Conservation (phyloP, 2,113 vertebrate genomes). For the Mustela nigripes region DNA sequence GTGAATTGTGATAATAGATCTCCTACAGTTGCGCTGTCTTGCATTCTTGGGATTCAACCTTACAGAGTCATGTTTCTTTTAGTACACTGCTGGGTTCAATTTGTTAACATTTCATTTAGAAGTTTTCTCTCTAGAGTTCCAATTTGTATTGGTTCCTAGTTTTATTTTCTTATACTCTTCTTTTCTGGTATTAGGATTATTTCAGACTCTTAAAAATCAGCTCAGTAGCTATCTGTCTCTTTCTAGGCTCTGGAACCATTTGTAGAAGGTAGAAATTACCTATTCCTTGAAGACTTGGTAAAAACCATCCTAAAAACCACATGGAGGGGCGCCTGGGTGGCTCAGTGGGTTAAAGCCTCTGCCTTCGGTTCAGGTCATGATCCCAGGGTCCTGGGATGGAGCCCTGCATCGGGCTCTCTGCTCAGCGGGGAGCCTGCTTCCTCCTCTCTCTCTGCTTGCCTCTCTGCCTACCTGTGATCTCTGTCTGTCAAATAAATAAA, state of each 20-base stretch:
- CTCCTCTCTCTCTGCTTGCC: too few relatives aligned
- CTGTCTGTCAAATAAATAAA: too few relatives aligned
- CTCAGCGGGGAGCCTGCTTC: too few relatives aligned
- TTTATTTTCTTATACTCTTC: background rate
- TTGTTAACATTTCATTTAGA: conserved; percentile 27
- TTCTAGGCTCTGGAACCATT: background rate
- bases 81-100: background rate
- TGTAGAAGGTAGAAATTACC: background rate
- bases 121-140: background rate
- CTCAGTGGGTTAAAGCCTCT: too few relatives aligned
- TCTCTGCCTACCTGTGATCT: too few relatives aligned
- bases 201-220: conserved; percentile 15
- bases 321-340: too few relatives aligned
- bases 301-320: background rate
- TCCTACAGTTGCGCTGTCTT: background rate
- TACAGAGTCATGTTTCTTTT: background rate
- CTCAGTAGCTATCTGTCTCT: background rate
- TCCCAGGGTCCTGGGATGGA: too few relatives aligned
- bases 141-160: background rate
- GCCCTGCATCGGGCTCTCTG: too few relatives aligned
- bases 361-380: too few relatives aligned
- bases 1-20: background rate
- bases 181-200: background rate
- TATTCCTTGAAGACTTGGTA: background rate
- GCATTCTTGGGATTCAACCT: background rate